Base-by-base conservation (phyloP, 2,797 vertebrate genomes). In the Eidolon dupreanum region DNA sequence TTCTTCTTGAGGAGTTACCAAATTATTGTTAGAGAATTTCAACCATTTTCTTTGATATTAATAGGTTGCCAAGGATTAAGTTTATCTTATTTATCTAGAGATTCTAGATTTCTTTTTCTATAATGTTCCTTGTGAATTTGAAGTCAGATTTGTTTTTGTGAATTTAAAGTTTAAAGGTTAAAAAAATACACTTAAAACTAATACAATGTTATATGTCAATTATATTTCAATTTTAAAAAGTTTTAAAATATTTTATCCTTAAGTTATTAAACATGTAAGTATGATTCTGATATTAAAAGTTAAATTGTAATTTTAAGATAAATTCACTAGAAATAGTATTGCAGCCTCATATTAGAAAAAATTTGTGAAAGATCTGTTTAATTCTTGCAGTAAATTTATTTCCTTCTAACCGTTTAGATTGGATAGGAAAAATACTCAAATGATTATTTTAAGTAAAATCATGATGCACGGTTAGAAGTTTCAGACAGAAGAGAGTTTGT, bases 341-440 rank as follows among this genome's bases (percentile, higher is more conserved):
- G 38, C 8, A 81, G 74, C 24, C 53, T 77, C 36, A 28, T 57
- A 59, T 87, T 55, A 63, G 63, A 70, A 77, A 61, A 38, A 74
- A 20, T 59, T 89, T 86, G 17, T 36, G 43, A 51, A 89, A n/a
- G n/a, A 49, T 55, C 28, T 66, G 36, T 79, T n/a, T 28, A 84
- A 36, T 63, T 89, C 15, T 81, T 71, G 10, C 1, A 61, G 26
- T 78, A 55, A 33, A 84, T 31, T 22, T 66, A 77, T 24, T 87
- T 79, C 5, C 77, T 75, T 92, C 11, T 49, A 55, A 57, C 24
- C 20, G 33, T 84, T 84, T 88, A 79, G 51, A 36, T 68, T 84
- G 53, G 4, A 49, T 93, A 71, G 73, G 83, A 90, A 88, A 92
- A 93, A 57, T 88, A 55, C 46, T 65, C 68, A 70, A 75, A 33